Evolutionary conservation across 2,113 vertebrate species (phyloP).

Genomic region (Collichthys lucidus): DNA sequence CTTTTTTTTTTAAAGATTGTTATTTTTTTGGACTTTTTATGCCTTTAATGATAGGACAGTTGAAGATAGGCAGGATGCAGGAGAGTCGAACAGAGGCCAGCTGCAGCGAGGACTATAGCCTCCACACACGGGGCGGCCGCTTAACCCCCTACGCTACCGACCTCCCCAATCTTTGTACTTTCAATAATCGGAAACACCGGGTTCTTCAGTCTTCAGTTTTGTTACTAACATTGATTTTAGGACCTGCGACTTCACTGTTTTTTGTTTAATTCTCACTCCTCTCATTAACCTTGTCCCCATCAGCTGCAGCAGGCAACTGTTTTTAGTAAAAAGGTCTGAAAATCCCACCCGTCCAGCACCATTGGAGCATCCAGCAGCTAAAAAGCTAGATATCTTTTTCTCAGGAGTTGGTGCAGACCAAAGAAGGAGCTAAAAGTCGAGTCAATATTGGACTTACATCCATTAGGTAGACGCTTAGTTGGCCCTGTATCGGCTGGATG

Average conservation of each 20-base stretch:
- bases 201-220: too few relatives aligned
- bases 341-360: not conserved
- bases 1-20: too few relatives aligned
- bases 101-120: too few relatives aligned
- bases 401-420: not conserved
- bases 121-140: too few relatives aligned
- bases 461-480: not conserved
- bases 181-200: too few relatives aligned
- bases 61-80: too few relatives aligned
- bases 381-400: not conserved
- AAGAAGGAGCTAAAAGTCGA: not conserved
- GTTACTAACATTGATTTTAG: not conserved
- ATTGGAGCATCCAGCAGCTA: not conserved
- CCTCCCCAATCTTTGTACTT: too few relatives aligned
- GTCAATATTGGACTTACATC: not conserved
- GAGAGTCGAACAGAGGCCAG: too few relatives aligned
- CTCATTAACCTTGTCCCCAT: not conserved
- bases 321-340: not conserved
- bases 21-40: too few relatives aligned
- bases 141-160: too few relatives aligned
- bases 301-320: not conserved
- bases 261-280: not conserved
- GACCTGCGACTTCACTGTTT: not conserved
- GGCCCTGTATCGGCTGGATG: not conserved
- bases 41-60: too few relatives aligned